Evolutionary conservation across 2,888 invertebrate genomes (phyloP).

Genomic region (Anaspis maculata): DNA sequence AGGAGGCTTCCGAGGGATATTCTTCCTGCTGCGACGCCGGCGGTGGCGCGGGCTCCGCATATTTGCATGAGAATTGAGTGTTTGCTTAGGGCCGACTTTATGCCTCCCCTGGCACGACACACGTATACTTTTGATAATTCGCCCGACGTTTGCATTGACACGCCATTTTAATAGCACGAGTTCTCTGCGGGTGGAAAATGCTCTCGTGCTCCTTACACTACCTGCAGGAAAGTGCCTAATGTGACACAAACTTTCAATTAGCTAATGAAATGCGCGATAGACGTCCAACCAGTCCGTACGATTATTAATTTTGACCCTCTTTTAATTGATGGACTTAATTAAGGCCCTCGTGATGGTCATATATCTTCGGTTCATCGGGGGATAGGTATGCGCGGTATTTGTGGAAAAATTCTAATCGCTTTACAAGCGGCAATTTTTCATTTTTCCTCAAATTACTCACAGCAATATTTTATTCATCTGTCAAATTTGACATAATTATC

Average conservation of each 20-base stretch:
- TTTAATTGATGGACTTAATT: slow-evolving; percentile 22
- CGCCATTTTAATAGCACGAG: slow-evolving; percentile 22
- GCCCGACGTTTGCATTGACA: slow-evolving; percentile 23
- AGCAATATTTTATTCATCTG: no score
- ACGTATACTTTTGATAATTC: slow-evolving; percentile 22
- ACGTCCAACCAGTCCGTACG: no score
- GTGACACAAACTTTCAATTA: slow-evolving; percentile 20
- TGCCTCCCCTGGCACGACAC: slow-evolving; percentile 14
- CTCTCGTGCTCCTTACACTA: slow-evolving; percentile 10
- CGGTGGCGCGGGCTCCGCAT: slow-evolving; percentile 8
- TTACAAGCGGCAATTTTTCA: no score
- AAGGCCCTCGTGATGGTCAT: slow-evolving; percentile 7
- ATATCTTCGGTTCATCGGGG: slow-evolving; percentile 3
- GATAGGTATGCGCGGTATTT: no score
- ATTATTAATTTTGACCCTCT: slow-evolving; percentile 7
- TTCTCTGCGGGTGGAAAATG: slow-evolving; percentile 7
- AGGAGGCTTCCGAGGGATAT: background rate
- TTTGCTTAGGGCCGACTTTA: slow-evolving; percentile 15
- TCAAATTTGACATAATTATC: no score
- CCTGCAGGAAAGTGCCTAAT: no score
- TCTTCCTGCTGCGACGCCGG: background rate
- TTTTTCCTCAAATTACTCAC: no score
- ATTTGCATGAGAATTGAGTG: slow-evolving; percentile 17
- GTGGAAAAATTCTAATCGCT: no score
- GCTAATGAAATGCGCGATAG: slow-evolving; percentile 18